These are phyloP conservation scores for Lutjanus campechanus DNA, from an alignment of 2,797 vertebrate species.

Conservation along the genomic window DNA sequence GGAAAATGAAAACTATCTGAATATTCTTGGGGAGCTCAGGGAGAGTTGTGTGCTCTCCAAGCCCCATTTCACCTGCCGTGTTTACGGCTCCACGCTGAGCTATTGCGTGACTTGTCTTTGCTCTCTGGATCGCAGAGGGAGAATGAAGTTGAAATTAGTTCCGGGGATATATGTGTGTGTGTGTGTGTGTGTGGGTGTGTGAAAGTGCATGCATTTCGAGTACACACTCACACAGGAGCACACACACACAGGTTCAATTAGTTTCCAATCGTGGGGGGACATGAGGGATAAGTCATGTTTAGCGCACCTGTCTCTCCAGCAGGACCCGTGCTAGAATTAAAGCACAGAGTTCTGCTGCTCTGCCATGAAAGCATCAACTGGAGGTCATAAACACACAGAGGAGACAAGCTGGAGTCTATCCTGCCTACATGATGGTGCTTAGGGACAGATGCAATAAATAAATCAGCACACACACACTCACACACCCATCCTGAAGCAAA, in stretches of 20 bases:
- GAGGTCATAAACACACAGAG: slow-evolving; percentile 69
- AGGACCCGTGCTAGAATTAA: slow-evolving; percentile 63
- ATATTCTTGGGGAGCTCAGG: slow-evolving; percentile 67
- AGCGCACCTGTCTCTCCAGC: slow-evolving; percentile 67
- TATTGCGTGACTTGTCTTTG: slow-evolving; percentile 63
- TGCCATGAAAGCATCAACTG: slow-evolving; percentile 56
- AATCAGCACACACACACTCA: slow-evolving; percentile 41
- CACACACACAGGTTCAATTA: slow-evolving; percentile 66
- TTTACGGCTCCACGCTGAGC: slow-evolving; percentile 73
- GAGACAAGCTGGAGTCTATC: slow-evolving; percentile 61
- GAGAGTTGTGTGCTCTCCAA: slow-evolving; percentile 54
- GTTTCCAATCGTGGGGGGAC: slow-evolving; percentile 42
- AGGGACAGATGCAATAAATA: slow-evolving; percentile 66
- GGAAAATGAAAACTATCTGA: slow-evolving; percentile 80
- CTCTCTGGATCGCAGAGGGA: slow-evolving; percentile 50
- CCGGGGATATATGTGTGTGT: slow-evolving; percentile 38
- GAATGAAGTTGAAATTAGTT: slow-evolving; percentile 73
- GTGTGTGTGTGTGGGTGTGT: not conserved
- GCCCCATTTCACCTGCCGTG: slow-evolving; percentile 67
- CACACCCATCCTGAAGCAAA: slow-evolving; percentile 18
- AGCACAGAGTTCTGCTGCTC: slow-evolving; percentile 60
- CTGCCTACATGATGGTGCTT: slow-evolving; percentile 58
- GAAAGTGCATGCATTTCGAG: slow-evolving; percentile 20
- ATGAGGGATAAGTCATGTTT: slow-evolving; percentile 76
- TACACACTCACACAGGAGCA: not conserved